Evolutionary conservation across 2,888 invertebrate species (phyloP).

Genomic region (Ceramica pisi): DNA sequence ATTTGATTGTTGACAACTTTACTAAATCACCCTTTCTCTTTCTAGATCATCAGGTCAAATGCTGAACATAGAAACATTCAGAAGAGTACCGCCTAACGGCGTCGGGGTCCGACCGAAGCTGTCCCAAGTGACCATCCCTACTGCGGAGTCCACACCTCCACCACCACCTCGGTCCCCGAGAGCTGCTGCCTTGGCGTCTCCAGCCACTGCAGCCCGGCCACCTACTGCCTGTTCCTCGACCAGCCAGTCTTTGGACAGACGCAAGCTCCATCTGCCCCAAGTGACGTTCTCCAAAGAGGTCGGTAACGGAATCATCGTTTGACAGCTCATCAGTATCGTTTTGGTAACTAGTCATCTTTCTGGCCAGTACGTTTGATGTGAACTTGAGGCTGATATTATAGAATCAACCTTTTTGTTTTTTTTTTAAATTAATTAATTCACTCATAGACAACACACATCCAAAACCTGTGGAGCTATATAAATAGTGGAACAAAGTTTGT

Average conservation of each 20-base stretch:
- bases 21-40: slow-evolving; percentile 44
- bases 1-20: no score
- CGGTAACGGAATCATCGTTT: slow-evolving; percentile 96
- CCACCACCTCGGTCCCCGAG: slow-evolving; percentile 85
- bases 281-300: slow-evolving; percentile 97
- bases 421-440: background rate
- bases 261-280: slow-evolving; percentile 94
- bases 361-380: slow-evolving; percentile 41
- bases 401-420: no score
- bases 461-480: background rate
- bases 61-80: slow-evolving; percentile 93
- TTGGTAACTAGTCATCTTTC: slow-evolving; percentile 72
- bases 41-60: slow-evolving; percentile 93
- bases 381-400: slow-evolving; percentile 16
- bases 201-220: slow-evolving; percentile 89
- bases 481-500: background rate
- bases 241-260: slow-evolving; percentile 91
- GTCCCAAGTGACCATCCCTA: slow-evolving; percentile 79
- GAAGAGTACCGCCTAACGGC: slow-evolving; percentile 89
- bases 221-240: slow-evolving; percentile 94
- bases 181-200: slow-evolving; percentile 80
- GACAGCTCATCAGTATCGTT: slow-evolving; percentile 70
- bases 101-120: slow-evolving; percentile 77
- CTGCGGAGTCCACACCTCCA: slow-evolving; percentile 84
- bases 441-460: background rate